These are phyloP conservation scores for Heliothis subflexa DNA, from an alignment of 1,140 invertebrate genomes.

Conservation along the genomic window DNA sequence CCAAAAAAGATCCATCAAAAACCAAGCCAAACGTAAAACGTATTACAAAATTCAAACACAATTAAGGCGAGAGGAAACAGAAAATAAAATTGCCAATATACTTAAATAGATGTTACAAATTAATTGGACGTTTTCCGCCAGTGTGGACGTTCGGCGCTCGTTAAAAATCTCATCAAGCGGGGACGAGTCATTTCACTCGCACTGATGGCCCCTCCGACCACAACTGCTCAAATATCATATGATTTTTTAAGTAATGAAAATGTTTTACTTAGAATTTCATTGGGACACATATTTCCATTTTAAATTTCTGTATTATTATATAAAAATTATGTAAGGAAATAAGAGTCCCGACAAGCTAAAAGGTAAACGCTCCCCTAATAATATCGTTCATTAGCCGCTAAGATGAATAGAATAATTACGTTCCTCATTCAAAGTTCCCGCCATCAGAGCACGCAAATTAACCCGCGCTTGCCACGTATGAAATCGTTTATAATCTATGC, in stretches of 20 bases:
- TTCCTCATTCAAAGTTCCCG: conserved; percentile 1
- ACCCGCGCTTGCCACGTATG: conserved; percentile 3
- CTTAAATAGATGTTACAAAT: conserved; percentile 53
- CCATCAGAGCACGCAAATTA: not conserved
- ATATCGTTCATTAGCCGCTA: conserved; percentile 5
- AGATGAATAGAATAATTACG: conserved; percentile 28
- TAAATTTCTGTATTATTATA: too few relatives aligned
- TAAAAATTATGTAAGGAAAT: not conserved
- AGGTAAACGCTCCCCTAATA: too few relatives aligned
- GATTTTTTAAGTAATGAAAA: not conserved
- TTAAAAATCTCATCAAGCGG: conserved; percentile 64
- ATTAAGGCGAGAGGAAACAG: conserved; percentile 28
- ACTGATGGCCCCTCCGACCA: conserved; percentile 10
- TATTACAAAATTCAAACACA: conserved; percentile 8
- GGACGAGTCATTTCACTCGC: conserved; percentile 40
- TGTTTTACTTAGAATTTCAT: not conserved
- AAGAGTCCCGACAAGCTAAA: not conserved
- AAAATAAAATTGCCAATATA: conserved; percentile 46
- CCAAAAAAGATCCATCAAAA: not conserved
- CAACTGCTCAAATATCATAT: conserved; percentile 3
- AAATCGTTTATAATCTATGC: conserved; percentile 39
- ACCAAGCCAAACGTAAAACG: not conserved
- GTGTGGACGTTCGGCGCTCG: conserved; percentile 55
- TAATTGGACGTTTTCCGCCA: conserved; percentile 55
- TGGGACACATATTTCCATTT: not conserved